Evolutionary conservation across 2,888 invertebrate genomes (phyloP), one percentile per base, ranked within the genome.

Genomic region (Clunio marinus): DNA sequence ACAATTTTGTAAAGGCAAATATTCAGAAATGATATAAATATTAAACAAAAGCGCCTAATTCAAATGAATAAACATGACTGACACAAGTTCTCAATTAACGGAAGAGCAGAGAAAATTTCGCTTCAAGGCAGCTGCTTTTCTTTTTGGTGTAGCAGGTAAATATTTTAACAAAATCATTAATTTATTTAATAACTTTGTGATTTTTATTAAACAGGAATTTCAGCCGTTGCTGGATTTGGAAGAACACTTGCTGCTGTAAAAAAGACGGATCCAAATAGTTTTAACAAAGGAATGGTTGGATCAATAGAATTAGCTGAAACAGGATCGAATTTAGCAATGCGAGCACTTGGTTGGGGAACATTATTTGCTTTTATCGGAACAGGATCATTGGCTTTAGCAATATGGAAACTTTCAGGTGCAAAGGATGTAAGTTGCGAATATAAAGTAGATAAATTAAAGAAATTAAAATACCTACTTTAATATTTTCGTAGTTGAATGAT

Each of bases 331-430:
- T 80, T 96, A 69, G 96, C 96, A 0, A 71, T 91, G 66, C 83
- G 91, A 75, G 96, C 96, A 0, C 81, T 96, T 0, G 90, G 89
- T 5, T 90, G 91, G 89, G 96, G 94, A 1, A 89, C 92, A 0
- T 71, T 94, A 0, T 94, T 91, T 78, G 93, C 96, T 0, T 80
- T 93, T n/a, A 81, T 88, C 35, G 95, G 95, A 0, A 91, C 93
- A 68, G 85, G 91, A 7, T 77, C 88, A 62, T 77, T 96, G 66
- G 91, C 89, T 75, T 93, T 87, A 78, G 85, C 87, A 10, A 83
- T 93, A 70, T 96, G 93, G 91, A 95, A 94, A 79, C 75, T 93
- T 13, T 88, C 93, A 45, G 95, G 94, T 68, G 94, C 93, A 24
- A 84, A 84, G 74, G 85, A 89, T 83, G 92, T 93, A 81, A 83